Evolutionary conservation across 2,113 vertebrate genomes (phyloP), one percentile per base, ranked within the genome.

Genomic region (Turdus rufiventris): DNA sequence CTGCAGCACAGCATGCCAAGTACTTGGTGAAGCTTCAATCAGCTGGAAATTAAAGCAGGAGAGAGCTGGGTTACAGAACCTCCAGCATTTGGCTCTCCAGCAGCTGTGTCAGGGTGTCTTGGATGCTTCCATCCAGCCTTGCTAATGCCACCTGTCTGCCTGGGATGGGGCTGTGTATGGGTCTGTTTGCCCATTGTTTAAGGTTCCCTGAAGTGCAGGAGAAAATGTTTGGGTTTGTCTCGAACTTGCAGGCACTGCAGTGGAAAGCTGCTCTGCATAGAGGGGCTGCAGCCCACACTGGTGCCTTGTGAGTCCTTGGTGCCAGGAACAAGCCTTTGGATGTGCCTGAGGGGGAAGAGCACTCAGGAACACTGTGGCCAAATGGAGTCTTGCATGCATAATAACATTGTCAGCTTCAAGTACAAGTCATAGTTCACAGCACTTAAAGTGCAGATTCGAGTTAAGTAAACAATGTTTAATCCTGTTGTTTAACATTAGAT

Each of bases 11-110:
- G 23, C 0, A 0, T 17, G 31, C 13, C 8, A 9, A 21, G 38
- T 68, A n/a, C 40, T 43, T 1, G 0, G 20, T 18, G 24, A n/a
- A 45, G 19, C 33, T 77, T 66, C 24, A 51, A 20, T 20, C 50
- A 77, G 25, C 16, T 70, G 60, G 50, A 77, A 84, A 78, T 26
- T 43, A 73, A 73, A 40, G 56, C 11, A 38, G 54, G n/a, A 36
- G 50, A 24, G 50, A 26, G 17, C 1, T 71, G 61, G 10, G 6
- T 57, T 60, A 31, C 1, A 2, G 47, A 62, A 6, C 42, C 18
- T 42, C 25, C 1, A 0, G 34, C 8, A 18, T 25, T 11, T 13
- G 6, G 24, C 33, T 60, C 48, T 10, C 38, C 0, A 38, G 0
- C 45, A 53, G 71, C 24, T 3, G 0, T 54, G 33, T 31, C 36